Conservation (phyloP, 2,113 vertebrate species). For the Leucoraja erinaceus region DNA sequence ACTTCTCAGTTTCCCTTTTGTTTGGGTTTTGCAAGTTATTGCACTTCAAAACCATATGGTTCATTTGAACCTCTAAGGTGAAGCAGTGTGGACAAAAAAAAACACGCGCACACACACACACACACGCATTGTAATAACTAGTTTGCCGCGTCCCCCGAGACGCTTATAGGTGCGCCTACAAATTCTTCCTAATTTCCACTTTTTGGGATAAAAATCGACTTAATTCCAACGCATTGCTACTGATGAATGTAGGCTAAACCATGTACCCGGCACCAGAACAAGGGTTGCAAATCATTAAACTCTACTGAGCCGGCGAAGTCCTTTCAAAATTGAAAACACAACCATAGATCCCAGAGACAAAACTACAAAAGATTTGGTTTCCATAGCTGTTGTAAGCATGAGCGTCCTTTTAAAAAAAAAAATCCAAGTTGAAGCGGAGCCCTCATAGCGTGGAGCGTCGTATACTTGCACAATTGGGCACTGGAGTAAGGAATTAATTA, state of each 20-base stretch:
- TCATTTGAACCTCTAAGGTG: conserved; percentile 27
- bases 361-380: conserved; percentile 42
- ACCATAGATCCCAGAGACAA: not conserved
- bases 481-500: conserved; percentile 54
- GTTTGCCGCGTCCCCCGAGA: not conserved
- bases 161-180: not conserved
- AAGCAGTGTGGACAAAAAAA: not conserved
- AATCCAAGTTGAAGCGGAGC: conserved; percentile 43
- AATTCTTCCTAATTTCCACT: conserved; percentile 26
- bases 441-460: conserved; percentile 45
- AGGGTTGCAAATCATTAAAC: conserved; percentile 37
- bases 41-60: conserved; percentile 43
- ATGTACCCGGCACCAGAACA: conserved; percentile 27
- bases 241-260: conserved; percentile 12
- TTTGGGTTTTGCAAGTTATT: conserved; percentile 51
- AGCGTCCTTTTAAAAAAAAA: conserved; percentile 40
- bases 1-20: conserved; percentile 58
- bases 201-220: conserved; percentile 15
- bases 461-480: conserved; percentile 48
- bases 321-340: conserved; percentile 40
- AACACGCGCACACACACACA: not conserved
- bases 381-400: conserved; percentile 43
- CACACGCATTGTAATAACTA: conserved; percentile 2
- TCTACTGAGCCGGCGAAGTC: conserved; percentile 34
- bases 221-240: conserved; percentile 30